Base-by-base conservation (phyloP, 2,797 vertebrate species). In the Salmo trutta region DNA sequence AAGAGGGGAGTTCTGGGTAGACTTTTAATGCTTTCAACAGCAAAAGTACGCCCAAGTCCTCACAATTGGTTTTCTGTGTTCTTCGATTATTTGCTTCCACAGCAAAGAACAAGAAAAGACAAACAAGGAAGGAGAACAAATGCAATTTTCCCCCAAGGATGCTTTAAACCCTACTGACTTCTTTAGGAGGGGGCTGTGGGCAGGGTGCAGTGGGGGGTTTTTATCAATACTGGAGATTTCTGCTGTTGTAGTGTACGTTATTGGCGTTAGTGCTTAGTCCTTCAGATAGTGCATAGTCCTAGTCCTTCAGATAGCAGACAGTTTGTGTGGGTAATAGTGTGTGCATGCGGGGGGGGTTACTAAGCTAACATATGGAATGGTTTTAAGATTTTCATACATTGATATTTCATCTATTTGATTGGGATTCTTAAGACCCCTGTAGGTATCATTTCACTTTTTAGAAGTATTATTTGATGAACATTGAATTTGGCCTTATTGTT, bases 11-110 rank as follows among this genome's bases (percentile, higher is more conserved):
- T 78, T 74, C 29, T 64, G 27, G 41, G 16, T 73, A 73, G 15
- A 72, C 62, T 80, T 81, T 76, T 70, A 72, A 73, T 80, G 75
- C 82, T 82, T 81, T 80, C 17, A 24, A 78, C 73, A 79, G 82
- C 73, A 81, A 47, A 77, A 81, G 76, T 64, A 83, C 67, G 16
- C 75, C 70, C 31, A n/a, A 80, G 59, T 52, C 33, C 15, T 82
- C 47, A 36, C 16, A 81, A 81, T 81, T 85, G 73, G n/a, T 77
- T 84, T 83, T 59, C 68, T 77, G 52, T 85, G 78, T 88, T 85
- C 52, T 81, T 76, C 72, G 68, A 85, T 81, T 78, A 86, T 84
- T 79, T 81, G 70, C 78, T 69, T 65, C 75, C 75, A 16, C 77
- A 81, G 77, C 83, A 81, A 79, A 79, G 75, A 80, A 79, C 70